Conservation (phyloP, 2,797 vertebrate genomes). For the Carapus acus region DNA sequence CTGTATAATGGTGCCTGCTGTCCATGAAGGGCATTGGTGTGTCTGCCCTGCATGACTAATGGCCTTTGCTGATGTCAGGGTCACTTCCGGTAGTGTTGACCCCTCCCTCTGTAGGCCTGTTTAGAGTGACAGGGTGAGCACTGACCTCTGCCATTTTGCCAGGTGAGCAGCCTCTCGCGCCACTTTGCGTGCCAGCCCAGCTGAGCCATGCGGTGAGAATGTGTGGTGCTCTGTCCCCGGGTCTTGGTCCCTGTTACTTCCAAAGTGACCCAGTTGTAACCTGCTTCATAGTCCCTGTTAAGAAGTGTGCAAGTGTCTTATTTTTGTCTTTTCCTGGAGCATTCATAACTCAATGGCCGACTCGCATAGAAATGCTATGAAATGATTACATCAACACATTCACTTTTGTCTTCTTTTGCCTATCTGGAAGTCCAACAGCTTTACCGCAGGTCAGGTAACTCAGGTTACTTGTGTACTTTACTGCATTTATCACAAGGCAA, state of each 20-base stretch:
- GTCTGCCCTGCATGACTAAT: constrained; percentile 54
- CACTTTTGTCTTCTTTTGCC: too few species aligned
- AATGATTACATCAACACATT: too few species aligned
- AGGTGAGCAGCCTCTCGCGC: constrained; percentile 52
- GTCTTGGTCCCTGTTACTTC: constrained; percentile 38
- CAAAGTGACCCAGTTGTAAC: constrained; percentile 55
- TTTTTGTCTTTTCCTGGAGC: constrained; percentile 20
- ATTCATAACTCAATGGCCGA: too few species aligned
- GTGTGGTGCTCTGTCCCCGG: constrained; percentile 37
- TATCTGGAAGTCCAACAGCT: too few species aligned
- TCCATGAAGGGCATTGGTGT: constrained; percentile 58
- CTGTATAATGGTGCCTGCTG: constrained; percentile 41
- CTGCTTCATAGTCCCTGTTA: constrained; percentile 63
- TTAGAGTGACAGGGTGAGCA: constrained; percentile 59
- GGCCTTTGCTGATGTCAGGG: constrained; percentile 56
- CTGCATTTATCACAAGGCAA: too few species aligned
- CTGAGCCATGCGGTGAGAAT: constrained; percentile 47
- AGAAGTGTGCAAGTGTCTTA: constrained; percentile 36
- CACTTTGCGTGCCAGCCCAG: constrained; percentile 43
- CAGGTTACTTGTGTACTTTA: too few species aligned
- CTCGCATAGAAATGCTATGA: too few species aligned
- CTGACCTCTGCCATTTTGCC: constrained; percentile 62
- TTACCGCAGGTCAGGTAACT: too few species aligned
- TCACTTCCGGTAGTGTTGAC: constrained; percentile 42
- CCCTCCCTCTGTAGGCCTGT: constrained; percentile 57